Evolutionary conservation across 2,113 vertebrate genomes (phyloP).

Genomic region (Heterotilapia buettikoferi): DNA sequence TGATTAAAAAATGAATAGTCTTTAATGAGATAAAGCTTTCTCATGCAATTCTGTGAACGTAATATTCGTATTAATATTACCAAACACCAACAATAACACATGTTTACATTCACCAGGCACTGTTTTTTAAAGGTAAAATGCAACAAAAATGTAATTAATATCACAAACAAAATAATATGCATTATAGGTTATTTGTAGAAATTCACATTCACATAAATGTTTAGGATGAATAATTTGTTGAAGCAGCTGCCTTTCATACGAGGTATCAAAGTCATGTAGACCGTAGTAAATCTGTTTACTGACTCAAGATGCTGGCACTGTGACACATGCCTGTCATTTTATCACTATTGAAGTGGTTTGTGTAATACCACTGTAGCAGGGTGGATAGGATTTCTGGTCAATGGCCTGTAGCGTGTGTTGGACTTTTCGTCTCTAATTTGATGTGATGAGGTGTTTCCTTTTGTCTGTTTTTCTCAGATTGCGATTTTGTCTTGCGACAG

Average conservation of each 20-base stretch:
- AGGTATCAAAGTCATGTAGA: background rate
- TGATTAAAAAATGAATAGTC: background rate
- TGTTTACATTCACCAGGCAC: background rate
- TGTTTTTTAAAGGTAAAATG: background rate
- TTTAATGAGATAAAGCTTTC: background rate
- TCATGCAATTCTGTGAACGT: background rate
- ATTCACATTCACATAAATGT: background rate
- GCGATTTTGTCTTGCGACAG: slow-evolving; percentile 24
- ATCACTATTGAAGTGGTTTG: background rate
- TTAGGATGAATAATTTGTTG: background rate
- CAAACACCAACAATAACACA: background rate
- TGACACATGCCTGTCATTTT: background rate
- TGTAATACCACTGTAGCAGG: background rate
- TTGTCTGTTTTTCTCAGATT: slow-evolving; percentile 1
- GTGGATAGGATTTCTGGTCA: background rate
- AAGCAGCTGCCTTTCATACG: background rate
- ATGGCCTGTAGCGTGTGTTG: background rate
- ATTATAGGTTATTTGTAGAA: background rate
- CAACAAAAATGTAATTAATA: background rate
- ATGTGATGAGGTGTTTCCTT: background rate
- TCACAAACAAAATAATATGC: background rate
- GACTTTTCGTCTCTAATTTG: background rate
- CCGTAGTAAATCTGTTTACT: background rate
- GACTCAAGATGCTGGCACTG: background rate
- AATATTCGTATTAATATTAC: background rate